Conservation (phyloP, 2,888 invertebrate genomes). For the Plagiodera versicolora region DNA sequence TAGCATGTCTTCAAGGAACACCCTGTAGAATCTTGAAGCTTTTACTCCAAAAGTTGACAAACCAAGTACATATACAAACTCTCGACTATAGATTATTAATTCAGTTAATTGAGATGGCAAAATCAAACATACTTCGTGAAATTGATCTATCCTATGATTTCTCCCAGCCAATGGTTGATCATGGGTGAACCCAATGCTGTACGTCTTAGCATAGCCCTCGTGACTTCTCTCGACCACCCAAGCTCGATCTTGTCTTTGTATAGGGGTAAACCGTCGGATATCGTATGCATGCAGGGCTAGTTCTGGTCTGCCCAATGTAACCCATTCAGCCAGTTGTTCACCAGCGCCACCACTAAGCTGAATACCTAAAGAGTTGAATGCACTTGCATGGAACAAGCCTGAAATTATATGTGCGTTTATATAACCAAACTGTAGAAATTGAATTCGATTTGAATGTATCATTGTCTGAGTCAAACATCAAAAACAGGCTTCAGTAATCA, state of each 20-base stretch:
- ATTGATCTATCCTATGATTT: constrained; percentile 67
- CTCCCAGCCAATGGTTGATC: constrained; percentile 83
- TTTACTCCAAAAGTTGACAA: too few species aligned
- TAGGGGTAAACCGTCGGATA: constrained; percentile 78
- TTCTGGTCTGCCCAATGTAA: constrained; percentile 78
- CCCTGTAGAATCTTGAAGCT: too few species aligned
- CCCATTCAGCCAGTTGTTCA: constrained; percentile 84
- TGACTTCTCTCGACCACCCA: constrained; percentile 85
- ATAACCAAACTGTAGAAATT: too few species aligned
- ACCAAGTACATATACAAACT: too few species aligned
- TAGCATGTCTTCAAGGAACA: too few species aligned
- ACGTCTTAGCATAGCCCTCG: constrained; percentile 88
- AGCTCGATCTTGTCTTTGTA: constrained; percentile 67
- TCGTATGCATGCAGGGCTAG: constrained; percentile 87
- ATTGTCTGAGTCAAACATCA: too few species aligned
- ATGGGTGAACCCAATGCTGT: constrained; percentile 78
- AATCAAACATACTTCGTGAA: constrained; percentile 61
- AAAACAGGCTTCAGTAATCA: too few species aligned
- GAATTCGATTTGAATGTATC: too few species aligned
- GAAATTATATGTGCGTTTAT: neutral
- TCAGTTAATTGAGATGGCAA: too few species aligned
- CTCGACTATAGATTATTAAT: too few species aligned
- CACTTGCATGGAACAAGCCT: constrained; percentile 84
- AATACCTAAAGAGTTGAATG: constrained; percentile 90
- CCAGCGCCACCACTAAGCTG: constrained; percentile 89